A percentile compares a stretch with the other conserved stretches of the same genome.
Evolutionary conservation across 2,797 vertebrate species (phyloP).

Genomic region (Semotilus atromaculatus): DNA sequence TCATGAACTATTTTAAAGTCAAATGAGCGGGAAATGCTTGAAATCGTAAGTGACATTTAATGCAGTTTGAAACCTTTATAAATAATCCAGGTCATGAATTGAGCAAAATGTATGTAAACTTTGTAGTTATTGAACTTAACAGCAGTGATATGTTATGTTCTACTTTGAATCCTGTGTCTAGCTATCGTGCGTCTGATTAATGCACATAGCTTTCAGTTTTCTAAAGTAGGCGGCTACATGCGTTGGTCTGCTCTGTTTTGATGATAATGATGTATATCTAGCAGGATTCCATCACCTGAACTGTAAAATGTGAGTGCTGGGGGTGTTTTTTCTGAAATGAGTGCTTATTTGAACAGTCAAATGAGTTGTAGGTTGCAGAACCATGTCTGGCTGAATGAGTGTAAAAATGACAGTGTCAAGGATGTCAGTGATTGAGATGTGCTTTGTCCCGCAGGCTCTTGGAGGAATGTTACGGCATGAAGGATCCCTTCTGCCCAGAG

Average conservation of each 20-base stretch:
- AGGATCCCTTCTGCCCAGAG: constrained; percentile 86
- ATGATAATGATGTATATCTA: background rate
- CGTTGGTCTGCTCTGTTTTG: background rate
- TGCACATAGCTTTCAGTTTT: background rate
- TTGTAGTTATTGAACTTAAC: too few species aligned
- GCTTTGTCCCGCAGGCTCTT: constrained; percentile 76
- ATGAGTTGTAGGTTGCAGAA: too few species aligned
- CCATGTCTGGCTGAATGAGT: background rate
- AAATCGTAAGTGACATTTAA: too few species aligned
- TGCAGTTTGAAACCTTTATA: too few species aligned
- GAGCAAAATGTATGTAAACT: too few species aligned
- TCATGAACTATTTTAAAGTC: too few species aligned
- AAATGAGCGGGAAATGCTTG: too few species aligned
- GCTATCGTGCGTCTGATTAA: background rate
- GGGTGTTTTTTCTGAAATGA: background rate
- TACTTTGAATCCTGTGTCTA: too few species aligned
- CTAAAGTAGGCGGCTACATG: background rate
- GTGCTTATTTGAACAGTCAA: background rate
- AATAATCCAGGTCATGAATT: too few species aligned
- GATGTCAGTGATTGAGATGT: background rate
- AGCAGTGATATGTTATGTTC: too few species aligned
- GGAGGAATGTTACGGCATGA: constrained; percentile 87
- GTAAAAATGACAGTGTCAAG: too few species aligned
- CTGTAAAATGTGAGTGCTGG: background rate
- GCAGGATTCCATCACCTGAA: background rate